Conservation (phyloP, 2,113 vertebrate genomes). For the Todiramphus chloris region DNA sequence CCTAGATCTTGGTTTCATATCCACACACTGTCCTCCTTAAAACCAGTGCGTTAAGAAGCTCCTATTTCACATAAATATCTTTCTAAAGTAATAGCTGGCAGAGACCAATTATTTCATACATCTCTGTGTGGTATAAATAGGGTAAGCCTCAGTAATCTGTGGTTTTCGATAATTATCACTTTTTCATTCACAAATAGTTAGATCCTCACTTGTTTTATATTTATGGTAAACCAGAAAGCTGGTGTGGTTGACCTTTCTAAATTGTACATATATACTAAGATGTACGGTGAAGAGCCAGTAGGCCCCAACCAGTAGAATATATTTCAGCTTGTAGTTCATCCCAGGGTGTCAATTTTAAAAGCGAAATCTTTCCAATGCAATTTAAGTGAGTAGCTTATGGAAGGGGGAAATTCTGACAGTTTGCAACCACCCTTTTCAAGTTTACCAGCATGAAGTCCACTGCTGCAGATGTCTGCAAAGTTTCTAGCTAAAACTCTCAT, state of each 20-base stretch:
- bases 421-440: neutral
- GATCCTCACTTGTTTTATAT: conserved; percentile 53
- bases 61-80: conserved; percentile 31
- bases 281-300: neutral
- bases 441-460: conserved; percentile 3
- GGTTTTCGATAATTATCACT: conserved; percentile 55
- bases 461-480: neutral
- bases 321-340: conserved; percentile 10
- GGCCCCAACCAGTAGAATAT: neutral
- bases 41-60: neutral
- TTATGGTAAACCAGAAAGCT: conserved; percentile 46
- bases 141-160: conserved; percentile 40
- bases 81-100: conserved; percentile 50
- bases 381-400: neutral
- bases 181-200: conserved; percentile 67
- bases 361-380: conserved; percentile 18
- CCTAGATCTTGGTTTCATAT: neutral
- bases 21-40: neutral
- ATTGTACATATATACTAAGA: neutral
- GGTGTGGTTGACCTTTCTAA: conserved; percentile 47
- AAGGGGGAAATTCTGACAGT: neutral
- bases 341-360: conserved; percentile 27
- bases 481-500: neutral
- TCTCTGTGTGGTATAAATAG: conserved; percentile 46
- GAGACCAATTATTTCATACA: conserved; percentile 56